phyloP scores from a whole-genome alignment of 2,113 vertebrate species.

The Anas platyrhynchos region DNA sequence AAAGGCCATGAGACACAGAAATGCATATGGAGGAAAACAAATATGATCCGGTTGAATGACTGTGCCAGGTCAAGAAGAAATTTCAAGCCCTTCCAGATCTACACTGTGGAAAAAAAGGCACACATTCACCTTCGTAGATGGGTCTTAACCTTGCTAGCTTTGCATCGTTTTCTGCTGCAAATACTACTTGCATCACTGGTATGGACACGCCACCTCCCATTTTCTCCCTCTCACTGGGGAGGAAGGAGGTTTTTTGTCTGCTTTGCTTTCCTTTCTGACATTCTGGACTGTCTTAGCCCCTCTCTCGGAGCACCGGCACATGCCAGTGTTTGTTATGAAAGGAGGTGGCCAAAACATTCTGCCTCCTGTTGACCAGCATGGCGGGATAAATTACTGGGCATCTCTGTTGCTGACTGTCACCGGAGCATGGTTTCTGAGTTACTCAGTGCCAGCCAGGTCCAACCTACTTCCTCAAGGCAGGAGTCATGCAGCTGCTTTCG shows the following conservation, averaged over 20 bases:
- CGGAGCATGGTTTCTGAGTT: not conserved
- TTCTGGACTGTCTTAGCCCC: not conserved
- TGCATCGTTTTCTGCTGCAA: not conserved
- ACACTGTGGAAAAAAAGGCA: not conserved
- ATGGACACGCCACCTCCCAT: not conserved
- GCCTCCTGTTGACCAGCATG: not conserved
- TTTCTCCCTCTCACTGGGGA: not conserved
- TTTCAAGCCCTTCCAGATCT: not conserved
- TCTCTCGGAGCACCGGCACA: not conserved
- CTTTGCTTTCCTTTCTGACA: not conserved
- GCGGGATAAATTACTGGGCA: not conserved
- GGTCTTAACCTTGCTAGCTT: not conserved
- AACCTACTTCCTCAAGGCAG: fast-evolving
- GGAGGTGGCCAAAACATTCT: not conserved
- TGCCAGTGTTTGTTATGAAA: not conserved
- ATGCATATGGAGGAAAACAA: not conserved
- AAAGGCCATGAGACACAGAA: not conserved
- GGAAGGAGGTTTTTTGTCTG: not conserved
- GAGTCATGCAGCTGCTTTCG: not conserved
- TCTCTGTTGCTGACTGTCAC: not conserved
- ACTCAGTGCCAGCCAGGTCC: not conserved
- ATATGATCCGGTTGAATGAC: not conserved
- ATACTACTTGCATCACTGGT: not conserved
- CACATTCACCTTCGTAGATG: not conserved
- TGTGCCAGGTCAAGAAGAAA: not conserved